Base-by-base conservation (phyloP, 1,140 invertebrate species). In the Drosophila pruinosa region DNA sequence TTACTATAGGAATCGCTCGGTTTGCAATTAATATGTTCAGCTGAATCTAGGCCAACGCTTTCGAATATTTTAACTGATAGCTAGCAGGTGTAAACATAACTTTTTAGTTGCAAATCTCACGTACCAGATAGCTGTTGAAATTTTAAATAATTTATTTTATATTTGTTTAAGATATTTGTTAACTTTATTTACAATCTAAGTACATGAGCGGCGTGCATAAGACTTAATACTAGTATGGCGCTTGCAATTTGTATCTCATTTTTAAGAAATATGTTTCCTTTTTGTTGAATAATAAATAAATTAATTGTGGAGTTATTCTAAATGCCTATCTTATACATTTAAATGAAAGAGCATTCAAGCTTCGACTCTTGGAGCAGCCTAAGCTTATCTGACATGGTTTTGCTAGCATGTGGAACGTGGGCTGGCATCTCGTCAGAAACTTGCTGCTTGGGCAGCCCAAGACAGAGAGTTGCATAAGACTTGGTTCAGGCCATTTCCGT, bases 401-500 rank as follows among this genome's bases (percentile, higher is more conserved):
- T 38, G 43, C 19, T 45, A 8, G 17, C 26, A 31, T 45, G 43
- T 62, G 22, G 31, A 43, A 61, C 69, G 83, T 89, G 83, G 83
- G 83, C 72, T 71, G 78, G 19, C 52, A 24, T 14, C 47, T 34
- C 21, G 45, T 22, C 17, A 53, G 45, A 41, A 43, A 43, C 63
- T 67, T 48, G 58, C 17, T 21, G 41, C 43, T 26, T 38, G 28
- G 19, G 38, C 54, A 41, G 80, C 67, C 74, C 74, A 82, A 63
- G 31, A 43, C 10, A 34, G 31, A 19, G 14, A 12, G 72, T 79
- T 77, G 79, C 73, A 68, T 69, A 89, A 89, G 70, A 17, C 15
- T 52, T 36, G 24, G 47, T 52, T 34, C 74, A 54, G 54, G 67
- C 74, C 75, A 82, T 89, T 89, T 89, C 88, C 88, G 88, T 89